Evolutionary conservation across 1,140 invertebrate genomes (phyloP).

Genomic region (Heliconius himera): DNA sequence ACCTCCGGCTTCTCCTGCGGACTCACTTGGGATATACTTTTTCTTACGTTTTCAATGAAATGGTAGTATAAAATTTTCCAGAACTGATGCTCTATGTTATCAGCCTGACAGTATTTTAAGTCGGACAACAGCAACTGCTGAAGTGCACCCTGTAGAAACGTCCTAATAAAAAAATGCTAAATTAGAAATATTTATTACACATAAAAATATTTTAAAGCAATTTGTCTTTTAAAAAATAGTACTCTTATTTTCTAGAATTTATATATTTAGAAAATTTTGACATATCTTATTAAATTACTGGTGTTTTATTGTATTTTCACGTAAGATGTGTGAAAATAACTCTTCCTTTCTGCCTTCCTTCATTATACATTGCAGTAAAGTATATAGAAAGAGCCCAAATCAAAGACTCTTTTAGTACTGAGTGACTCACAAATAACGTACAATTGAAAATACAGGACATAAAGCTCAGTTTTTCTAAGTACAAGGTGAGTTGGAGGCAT

Average conservation of each 20-base stretch:
- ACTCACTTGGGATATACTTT: conserved; percentile 83
- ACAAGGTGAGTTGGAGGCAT: too few species aligned
- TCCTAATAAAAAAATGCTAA: conserved; percentile 36
- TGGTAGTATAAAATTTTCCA: conserved; percentile 97
- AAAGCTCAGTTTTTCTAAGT: too few species aligned
- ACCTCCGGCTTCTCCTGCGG: conserved; percentile 83
- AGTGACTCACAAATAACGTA: background rate
- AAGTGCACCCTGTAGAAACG: conserved; percentile 86
- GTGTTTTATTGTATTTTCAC: background rate
- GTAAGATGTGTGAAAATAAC: too few species aligned
- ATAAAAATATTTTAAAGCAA: too few species aligned
- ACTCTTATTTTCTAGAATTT: too few species aligned
- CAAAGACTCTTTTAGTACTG: background rate
- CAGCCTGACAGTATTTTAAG: conserved; percentile 92
- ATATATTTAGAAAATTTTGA: too few species aligned
- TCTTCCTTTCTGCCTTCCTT: too few species aligned
- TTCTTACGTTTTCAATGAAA: conserved; percentile 91
- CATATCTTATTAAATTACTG: too few species aligned
- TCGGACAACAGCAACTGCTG: conserved; percentile 89
- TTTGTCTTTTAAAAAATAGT: too few species aligned
- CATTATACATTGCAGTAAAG: background rate
- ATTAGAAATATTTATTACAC: conserved; percentile 13
- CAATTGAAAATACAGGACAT: too few species aligned
- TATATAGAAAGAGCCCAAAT: background rate
- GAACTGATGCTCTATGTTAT: conserved; percentile 94